These are phyloP conservation scores for Anableps anableps DNA, from an alignment of 2,797 vertebrate species.

Conservation along the genomic window DNA sequence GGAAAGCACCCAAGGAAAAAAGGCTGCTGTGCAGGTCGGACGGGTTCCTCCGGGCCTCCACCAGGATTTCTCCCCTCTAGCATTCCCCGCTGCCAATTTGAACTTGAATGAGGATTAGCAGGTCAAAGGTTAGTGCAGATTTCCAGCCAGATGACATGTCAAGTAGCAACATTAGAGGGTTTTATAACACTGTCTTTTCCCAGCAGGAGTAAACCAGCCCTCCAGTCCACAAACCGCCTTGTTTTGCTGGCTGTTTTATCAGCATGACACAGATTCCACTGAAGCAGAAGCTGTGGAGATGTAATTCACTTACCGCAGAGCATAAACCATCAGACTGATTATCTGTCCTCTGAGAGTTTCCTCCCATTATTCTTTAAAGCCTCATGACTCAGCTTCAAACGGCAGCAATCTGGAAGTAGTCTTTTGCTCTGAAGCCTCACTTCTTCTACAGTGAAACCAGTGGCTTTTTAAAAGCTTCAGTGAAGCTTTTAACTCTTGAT, in stretches of 20 bases:
- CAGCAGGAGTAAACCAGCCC: constrained; percentile 15
- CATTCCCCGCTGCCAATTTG: constrained; percentile 28
- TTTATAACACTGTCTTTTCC: constrained; percentile 22
- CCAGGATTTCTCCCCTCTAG: constrained; percentile 1
- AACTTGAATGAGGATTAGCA: constrained; percentile 26
- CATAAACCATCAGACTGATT: constrained; percentile 17
- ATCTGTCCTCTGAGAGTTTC: not conserved
- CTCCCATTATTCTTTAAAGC: constrained; percentile 14
- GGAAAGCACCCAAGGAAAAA: constrained; percentile 43
- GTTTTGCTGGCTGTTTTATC: constrained; percentile 13
- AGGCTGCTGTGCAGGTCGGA: constrained; percentile 33
- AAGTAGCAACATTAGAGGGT: constrained; percentile 27
- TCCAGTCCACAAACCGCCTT: constrained; percentile 4
- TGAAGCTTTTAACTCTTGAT: not conserved
- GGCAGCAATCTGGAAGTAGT: constrained; percentile 2
- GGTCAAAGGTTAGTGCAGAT: constrained; percentile 28
- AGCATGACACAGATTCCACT: constrained; percentile 8
- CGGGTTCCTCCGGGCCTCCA: constrained; percentile 41
- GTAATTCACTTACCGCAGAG: constrained; percentile 12
- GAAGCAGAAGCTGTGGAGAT: constrained; percentile 16
- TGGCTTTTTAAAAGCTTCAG: too few relatives aligned
- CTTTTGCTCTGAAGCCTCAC: not conserved
- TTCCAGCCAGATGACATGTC: constrained; percentile 16
- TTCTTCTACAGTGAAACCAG: not conserved
- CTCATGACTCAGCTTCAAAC: not conserved